A percentile compares a stretch with the other conserved stretches of the same genome.
These are phyloP conservation scores for Osmoderma eremita DNA, from an alignment of 2,888 invertebrate genomes.

Conservation along the genomic window DNA sequence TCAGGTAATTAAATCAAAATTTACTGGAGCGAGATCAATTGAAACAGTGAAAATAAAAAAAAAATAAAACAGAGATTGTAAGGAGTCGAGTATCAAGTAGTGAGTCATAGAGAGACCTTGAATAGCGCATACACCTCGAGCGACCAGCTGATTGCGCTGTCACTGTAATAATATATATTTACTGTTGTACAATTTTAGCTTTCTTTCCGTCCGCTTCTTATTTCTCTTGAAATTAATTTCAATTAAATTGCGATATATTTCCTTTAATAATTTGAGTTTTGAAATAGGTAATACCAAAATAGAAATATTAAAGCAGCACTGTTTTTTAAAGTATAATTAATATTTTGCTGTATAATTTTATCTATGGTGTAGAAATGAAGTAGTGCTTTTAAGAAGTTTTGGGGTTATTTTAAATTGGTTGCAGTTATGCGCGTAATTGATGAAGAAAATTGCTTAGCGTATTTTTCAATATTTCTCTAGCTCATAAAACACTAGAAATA, in stretches of 20 bases:
- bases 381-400: no score
- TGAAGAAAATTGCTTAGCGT: background rate
- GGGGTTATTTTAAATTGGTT: no score
- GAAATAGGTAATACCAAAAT: no score
- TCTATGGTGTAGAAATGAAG: no score
- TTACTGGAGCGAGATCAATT: slow-evolving; percentile 20
- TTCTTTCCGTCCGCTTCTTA: no score
- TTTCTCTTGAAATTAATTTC: no score
- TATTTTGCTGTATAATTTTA: no score
- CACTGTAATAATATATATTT: slow-evolving; percentile 19
- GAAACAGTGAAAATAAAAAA: slow-evolving; percentile 20
- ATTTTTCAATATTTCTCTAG: background rate
- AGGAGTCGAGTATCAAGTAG: slow-evolving; percentile 7
- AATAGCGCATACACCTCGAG: slow-evolving; percentile 57
- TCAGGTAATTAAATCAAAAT: slow-evolving; percentile 17
- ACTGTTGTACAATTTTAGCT: slow-evolving; percentile 2
- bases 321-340: no score
- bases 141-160: slow-evolving; percentile 40
- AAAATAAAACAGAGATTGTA: slow-evolving; percentile 30
- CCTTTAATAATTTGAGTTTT: no score
- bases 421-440: no score
- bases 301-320: no score
- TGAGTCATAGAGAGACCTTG: slow-evolving; percentile 55
- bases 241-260: no score
- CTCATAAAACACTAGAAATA: background rate